phyloP scores from a whole-genome alignment of 2,797 vertebrate genomes.

The Chlorospingus semifuscus region DNA sequence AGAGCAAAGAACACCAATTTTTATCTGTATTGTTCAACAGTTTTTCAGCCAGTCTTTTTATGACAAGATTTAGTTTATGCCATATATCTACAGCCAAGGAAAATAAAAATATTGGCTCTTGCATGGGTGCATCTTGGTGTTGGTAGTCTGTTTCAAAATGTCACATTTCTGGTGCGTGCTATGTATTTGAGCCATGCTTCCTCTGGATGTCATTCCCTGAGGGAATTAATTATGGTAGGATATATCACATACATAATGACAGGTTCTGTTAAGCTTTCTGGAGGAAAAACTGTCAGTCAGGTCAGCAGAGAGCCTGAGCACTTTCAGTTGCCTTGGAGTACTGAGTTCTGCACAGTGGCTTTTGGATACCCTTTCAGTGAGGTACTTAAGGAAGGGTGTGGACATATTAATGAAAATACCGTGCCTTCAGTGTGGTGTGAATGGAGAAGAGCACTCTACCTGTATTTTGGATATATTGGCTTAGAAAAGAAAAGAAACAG shows the following conservation, averaged over 20 bases:
- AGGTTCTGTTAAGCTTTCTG: neutral
- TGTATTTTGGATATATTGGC: neutral
- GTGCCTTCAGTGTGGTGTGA: neutral
- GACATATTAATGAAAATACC: neutral
- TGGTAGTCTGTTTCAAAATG: slow-evolving; percentile 6
- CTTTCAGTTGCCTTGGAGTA: neutral
- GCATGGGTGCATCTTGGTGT: neutral
- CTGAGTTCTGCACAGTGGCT: neutral
- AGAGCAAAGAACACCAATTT: neutral
- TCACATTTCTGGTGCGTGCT: neutral
- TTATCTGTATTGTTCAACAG: neutral
- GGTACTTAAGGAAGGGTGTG: neutral
- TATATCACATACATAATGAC: slow-evolving; percentile 18
- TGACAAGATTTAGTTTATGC: neutral
- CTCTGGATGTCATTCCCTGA: neutral
- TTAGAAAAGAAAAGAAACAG: neutral
- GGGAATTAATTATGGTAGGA: slow-evolving; percentile 15
- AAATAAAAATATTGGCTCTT: neutral
- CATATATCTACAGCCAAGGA: neutral
- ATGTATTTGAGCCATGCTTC: neutral
- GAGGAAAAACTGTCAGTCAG: neutral
- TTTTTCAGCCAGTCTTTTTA: neutral
- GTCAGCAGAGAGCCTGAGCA: neutral
- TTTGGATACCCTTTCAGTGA: neutral
- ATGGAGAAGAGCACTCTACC: neutral